phyloP scores from a whole-genome alignment of 2,113 vertebrate genomes.

The Neolamprologus toae region DNA sequence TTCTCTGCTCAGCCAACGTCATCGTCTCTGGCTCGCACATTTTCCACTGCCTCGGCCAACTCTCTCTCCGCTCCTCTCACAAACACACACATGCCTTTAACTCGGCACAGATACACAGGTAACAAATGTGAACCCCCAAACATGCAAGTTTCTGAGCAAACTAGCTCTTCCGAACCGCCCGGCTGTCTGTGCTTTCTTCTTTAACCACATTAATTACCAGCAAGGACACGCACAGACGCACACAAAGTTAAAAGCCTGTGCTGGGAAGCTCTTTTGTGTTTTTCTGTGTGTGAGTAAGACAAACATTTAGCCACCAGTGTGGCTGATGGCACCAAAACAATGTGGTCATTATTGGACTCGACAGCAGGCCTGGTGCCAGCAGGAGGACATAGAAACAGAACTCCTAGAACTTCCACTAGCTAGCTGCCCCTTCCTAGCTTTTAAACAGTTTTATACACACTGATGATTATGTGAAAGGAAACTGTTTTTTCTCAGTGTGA shows the following conservation, averaged over 20 bases:
- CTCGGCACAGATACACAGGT: neutral
- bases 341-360: constrained; percentile 18
- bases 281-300: neutral
- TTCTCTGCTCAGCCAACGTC: constrained; percentile 46
- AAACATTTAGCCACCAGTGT: constrained; percentile 1
- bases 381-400: constrained; percentile 1
- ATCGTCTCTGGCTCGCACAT: constrained; percentile 43
- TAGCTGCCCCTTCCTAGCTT: neutral
- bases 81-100: neutral
- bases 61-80: neutral
- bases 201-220: neutral
- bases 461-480: neutral
- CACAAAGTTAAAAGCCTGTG: neutral
- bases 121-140: neutral
- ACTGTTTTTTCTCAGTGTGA: neutral
- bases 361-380: neutral
- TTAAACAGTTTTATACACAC: neutral
- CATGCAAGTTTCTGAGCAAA: neutral
- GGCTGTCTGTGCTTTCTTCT: neutral
- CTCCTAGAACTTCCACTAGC: neutral
- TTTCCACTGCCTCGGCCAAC: constrained; percentile 56
- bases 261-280: neutral
- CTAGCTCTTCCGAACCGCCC: neutral
- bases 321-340: constrained; percentile 32
- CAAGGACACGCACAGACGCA: neutral